Base-by-base conservation (phyloP, 2,888 invertebrate species). In the Rhimphoctona megacephalus region DNA sequence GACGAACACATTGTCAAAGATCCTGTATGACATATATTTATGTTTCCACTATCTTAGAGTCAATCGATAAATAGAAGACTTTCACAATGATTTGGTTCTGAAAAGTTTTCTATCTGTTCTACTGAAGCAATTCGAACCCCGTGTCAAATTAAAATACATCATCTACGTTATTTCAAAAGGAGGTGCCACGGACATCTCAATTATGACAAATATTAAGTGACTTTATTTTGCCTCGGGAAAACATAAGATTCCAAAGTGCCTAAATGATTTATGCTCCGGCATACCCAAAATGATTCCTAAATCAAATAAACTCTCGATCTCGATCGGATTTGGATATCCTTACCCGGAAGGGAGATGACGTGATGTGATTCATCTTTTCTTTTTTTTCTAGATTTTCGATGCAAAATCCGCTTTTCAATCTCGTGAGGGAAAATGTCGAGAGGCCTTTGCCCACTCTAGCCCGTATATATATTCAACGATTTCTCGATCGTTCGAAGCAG, bases 361-460 rank as follows among this genome's bases (percentile, higher is more conserved):
- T 54, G 79, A 74, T 74, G 78, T 72, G 81, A 87, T 87, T 84
- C 85, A 84, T 87, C 84, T 70, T 83, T 69, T 57, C 66, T 74
- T 72, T 61, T 72, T 81, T 77, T 82, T 85, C 79, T 46, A 69
- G 77, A 82, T 85, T 84, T 81, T 84, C 74, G 85, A 82, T 74
- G 70, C 43, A 79, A 87, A 87, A 87, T 87, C 69, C 86, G 74
- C 46, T 82, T 81, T 86, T 86, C 84, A 84, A 84, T 86, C 81
- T 84, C 81, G 74, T 46, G 81, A 81, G 64, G 36, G 78, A 79
- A 84, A 84, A 82, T 81, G 81, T 84, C 84, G 81, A 81, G 72
- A 64, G 73, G 69, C 61, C 67, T 73, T 74, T 66, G 46, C 76
- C 39, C 46, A 49, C 80, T 64, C 72, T 78, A 33, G 14, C 69